These are phyloP conservation scores for Notarius lentiginosus DNA, from an alignment of 2,113 vertebrate genomes.

Conservation along the genomic window DNA sequence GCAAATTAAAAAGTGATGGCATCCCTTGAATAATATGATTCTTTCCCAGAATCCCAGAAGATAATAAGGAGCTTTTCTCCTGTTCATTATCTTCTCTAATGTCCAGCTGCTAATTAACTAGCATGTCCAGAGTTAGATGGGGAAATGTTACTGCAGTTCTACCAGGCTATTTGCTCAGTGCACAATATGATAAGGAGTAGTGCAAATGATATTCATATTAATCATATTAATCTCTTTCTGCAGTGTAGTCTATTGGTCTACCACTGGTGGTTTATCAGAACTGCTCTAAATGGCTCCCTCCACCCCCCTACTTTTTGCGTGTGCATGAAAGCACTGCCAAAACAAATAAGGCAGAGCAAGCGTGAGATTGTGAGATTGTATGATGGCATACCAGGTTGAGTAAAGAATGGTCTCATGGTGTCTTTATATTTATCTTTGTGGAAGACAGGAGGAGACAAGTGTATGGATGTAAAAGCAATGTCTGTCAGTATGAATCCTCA, in stretches of 20 bases:
- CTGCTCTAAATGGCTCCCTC: background rate
- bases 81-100: slow-evolving; percentile 52
- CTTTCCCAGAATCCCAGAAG: slow-evolving; percentile 42
- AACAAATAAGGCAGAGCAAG: background rate
- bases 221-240: background rate
- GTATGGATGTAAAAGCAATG: slow-evolving; percentile 56
- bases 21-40: slow-evolving; percentile 38
- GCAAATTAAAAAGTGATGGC: slow-evolving; percentile 47
- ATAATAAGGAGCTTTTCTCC: slow-evolving; percentile 54
- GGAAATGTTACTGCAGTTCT: slow-evolving; percentile 29
- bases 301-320: background rate
- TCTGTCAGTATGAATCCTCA: slow-evolving; percentile 68
- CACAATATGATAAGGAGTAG: background rate
- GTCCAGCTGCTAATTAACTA: slow-evolving; percentile 55
- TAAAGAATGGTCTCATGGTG: background rate
- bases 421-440: slow-evolving; percentile 31
- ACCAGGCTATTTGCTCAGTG: slow-evolving; percentile 33
- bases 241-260: background rate
- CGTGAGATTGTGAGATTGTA: background rate
- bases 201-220: background rate
- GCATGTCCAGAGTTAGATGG: slow-evolving; percentile 19
- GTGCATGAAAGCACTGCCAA: background rate
- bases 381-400: background rate
- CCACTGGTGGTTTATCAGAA: background rate
- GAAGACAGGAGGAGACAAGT: slow-evolving; percentile 44